A percentile compares a stretch with the other conserved stretches of the same genome.
Evolutionary conservation across 1,140 invertebrate species (phyloP).

Genomic region (Hermetia illucens): DNA sequence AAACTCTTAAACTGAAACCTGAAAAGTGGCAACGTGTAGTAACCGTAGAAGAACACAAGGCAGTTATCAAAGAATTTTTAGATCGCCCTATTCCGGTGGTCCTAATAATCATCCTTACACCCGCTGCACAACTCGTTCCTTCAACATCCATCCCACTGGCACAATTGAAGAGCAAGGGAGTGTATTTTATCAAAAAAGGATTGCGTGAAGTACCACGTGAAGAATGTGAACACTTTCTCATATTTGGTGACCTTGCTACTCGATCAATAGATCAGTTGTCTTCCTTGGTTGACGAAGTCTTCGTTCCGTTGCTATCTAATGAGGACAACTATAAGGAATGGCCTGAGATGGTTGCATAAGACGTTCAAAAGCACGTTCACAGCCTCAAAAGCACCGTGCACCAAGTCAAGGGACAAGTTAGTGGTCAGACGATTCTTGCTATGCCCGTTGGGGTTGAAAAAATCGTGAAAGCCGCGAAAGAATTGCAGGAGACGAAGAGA

Average conservation of each 20-base stretch:
- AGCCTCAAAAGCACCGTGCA: conserved; percentile 74
- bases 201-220: conserved; percentile 57
- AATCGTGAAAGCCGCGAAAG: conserved; percentile 61
- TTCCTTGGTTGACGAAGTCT: conserved; percentile 79
- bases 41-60: conserved; percentile 68
- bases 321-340: conserved; percentile 60
- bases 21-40: conserved; percentile 84
- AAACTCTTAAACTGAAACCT: conserved; percentile 76
- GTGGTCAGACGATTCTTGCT: conserved; percentile 83
- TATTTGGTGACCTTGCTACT: conserved; percentile 79
- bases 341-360: conserved; percentile 66
- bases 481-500: conserved; percentile 43
- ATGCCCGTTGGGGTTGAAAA: conserved; percentile 82
- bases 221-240: conserved; percentile 51
- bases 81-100: conserved; percentile 51
- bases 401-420: conserved; percentile 78
- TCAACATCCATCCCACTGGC: conserved; percentile 63
- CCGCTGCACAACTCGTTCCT: conserved; percentile 58
- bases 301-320: conserved; percentile 68
- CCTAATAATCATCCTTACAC: conserved; percentile 55
- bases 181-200: conserved; percentile 80
- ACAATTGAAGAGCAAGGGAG: conserved; percentile 69
- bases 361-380: conserved; percentile 74
- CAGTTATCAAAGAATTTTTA: conserved; percentile 67
- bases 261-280: conserved; percentile 83